Percentiles rank a stretch among this genome's conserved stretches.
Evolutionary conservation across 2,797 vertebrate species (phyloP).

Genomic region (Sternotherus odoratus): DNA sequence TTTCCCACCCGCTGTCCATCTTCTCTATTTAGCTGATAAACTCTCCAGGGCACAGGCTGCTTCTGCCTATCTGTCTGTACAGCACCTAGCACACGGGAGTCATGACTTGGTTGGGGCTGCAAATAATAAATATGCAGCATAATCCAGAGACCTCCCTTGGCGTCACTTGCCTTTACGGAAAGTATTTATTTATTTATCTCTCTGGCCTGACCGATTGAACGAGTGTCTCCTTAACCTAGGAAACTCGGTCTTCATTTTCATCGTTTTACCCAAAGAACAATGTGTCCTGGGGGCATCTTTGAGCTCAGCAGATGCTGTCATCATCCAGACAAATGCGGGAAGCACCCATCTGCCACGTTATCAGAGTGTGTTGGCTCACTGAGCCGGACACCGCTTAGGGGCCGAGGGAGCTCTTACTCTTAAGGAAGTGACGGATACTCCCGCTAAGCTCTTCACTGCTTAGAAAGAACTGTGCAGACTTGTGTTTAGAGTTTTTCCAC

Average conservation of each 20-base stretch:
- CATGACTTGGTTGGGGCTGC: background rate
- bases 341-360: slow-evolving; percentile 70
- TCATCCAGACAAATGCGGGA: slow-evolving; percentile 72
- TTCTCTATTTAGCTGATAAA: background rate
- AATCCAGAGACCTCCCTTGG: background rate
- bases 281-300: slow-evolving; percentile 75
- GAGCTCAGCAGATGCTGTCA: slow-evolving; percentile 71
- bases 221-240: slow-evolving; percentile 68
- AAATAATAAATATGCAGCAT: background rate
- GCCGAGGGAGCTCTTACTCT: slow-evolving; percentile 67
- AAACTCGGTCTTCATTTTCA: slow-evolving; percentile 71
- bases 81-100: accelerated
- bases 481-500: slow-evolving; percentile 38
- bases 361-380: slow-evolving; percentile 68
- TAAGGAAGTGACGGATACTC: slow-evolving; percentile 64
- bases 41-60: background rate
- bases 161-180: background rate
- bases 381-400: slow-evolving; percentile 66
- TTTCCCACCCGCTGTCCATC: background rate
- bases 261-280: slow-evolving; percentile 64
- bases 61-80: background rate
- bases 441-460: slow-evolving; percentile 64
- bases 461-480: slow-evolving; percentile 36
- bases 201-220: slow-evolving; percentile 25
- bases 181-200: background rate